Conservation (phyloP, 1,140 invertebrate genomes). For the Holotrichia oblita region DNA sequence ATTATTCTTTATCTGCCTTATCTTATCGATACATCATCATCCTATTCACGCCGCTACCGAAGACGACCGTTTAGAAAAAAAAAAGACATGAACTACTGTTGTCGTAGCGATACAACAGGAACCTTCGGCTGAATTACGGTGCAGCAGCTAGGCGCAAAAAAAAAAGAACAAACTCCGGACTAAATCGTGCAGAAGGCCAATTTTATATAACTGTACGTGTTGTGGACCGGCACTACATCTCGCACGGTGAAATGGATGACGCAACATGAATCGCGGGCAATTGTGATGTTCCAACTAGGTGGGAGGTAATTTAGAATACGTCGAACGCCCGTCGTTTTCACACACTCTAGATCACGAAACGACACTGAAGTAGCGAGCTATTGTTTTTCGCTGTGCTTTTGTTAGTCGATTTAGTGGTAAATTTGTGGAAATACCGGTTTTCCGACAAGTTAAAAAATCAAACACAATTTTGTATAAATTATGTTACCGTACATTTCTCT, state of each 20-base stretch:
- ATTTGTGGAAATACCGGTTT: background rate
- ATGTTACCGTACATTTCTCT: too few species aligned
- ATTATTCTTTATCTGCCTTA: background rate
- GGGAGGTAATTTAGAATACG: slow-evolving; percentile 25
- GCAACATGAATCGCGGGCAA: background rate
- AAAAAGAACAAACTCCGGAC: background rate
- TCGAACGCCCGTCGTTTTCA: slow-evolving; percentile 22
- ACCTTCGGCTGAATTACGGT: slow-evolving; percentile 7
- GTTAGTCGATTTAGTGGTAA: slow-evolving; percentile 10
- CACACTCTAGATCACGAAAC: slow-evolving; percentile 23
- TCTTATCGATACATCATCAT: slow-evolving; percentile 5
- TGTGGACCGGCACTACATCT: slow-evolving; percentile 19
- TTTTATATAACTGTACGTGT: slow-evolving; percentile 33
- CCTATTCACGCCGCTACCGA: slow-evolving; percentile 10
- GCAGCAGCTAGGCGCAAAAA: background rate
- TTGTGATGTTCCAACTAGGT: background rate
- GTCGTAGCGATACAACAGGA: background rate
- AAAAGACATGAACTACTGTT: background rate
- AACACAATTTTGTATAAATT: too few species aligned
- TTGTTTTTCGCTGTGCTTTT: background rate
- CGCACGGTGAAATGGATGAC: slow-evolving; percentile 5
- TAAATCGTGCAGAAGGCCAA: slow-evolving; percentile 25
- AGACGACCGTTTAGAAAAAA: background rate
- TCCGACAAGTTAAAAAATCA: background rate
- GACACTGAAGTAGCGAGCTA: background rate